Percentiles rank a stretch among this genome's conserved stretches.
These are phyloP conservation scores for Sinocyclocheilus grahami DNA, from an alignment of 2,113 vertebrate species.

Conservation along the genomic window DNA sequence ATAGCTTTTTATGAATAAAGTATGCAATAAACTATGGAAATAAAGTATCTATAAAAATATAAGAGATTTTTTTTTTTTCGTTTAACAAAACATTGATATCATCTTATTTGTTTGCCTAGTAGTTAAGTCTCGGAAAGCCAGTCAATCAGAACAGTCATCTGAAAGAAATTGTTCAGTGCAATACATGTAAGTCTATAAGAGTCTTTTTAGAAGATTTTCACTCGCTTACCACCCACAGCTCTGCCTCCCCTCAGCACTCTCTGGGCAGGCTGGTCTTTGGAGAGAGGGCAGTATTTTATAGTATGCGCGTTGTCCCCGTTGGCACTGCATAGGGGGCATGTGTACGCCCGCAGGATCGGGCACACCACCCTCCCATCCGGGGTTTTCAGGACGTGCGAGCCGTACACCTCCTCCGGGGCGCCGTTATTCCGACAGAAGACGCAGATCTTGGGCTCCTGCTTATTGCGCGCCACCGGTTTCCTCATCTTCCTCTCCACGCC, in stretches of 20 bases:
- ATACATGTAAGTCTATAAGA: constrained; percentile 68
- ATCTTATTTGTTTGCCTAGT: constrained; percentile 63
- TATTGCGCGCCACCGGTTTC: constrained; percentile 71
- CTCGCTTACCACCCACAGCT: constrained; percentile 82
- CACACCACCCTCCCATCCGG: constrained; percentile 82
- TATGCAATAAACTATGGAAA: constrained; percentile 78
- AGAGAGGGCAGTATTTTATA: constrained; percentile 85
- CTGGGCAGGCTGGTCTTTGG: constrained; percentile 80
- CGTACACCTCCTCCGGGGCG: constrained; percentile 82
- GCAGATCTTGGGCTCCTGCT: constrained; percentile 83
- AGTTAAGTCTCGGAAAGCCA: constrained; percentile 68
- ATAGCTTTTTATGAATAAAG: constrained; percentile 71
- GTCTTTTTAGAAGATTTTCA: constrained; percentile 76
- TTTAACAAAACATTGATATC: constrained; percentile 58
- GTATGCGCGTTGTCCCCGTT: constrained; percentile 85
- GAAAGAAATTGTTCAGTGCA: constrained; percentile 80
- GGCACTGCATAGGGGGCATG: constrained; percentile 83
- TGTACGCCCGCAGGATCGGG: constrained; percentile 81
- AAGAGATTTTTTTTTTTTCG: constrained; percentile 73
- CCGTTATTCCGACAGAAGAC: constrained; percentile 86
- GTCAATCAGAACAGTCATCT: constrained; percentile 78
- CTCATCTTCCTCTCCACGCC: constrained; percentile 77
- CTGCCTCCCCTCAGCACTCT: constrained; percentile 80
- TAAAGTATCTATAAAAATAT: constrained; percentile 84
- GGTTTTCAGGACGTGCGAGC: constrained; percentile 82